Base-by-base conservation (phyloP, 2,113 vertebrate species). In the Chrysemys picta region DNA sequence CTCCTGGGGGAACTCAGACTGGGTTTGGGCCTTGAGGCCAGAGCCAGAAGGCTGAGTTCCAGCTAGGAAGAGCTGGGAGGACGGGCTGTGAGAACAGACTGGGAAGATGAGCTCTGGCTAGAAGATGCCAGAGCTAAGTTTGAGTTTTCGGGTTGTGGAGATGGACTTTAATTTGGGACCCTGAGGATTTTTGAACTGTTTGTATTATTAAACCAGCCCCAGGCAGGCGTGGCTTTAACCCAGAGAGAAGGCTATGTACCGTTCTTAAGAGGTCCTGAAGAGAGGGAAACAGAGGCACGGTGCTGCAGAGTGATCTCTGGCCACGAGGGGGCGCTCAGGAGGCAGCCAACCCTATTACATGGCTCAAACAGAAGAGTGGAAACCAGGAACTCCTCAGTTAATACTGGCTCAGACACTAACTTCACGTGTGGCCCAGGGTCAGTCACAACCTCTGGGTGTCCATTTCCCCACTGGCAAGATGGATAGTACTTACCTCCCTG, bases 391-490 rank as follows among this genome's bases (percentile, higher is more conserved):
- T 88, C 31, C 29, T 14, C 59, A 24, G 13, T 45, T 93, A 91
- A 93, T 31, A 54, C 92, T 52, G 62, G 24, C 35, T 94, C 82
- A 82, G 83, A 7, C 4, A 10, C 90, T 82, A 93, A 72, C 14
- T 35, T 75, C 50, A 84, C 89, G 78, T 47, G 47, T 1, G 10
- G 84, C 47, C 94, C 76, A 72, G 35, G 8, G 65, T 72, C n/a
- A 11, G 19, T 38, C 14, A 69, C 35, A n/a, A 17, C 62, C 62
- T 69, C 62, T 17, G 62, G 16, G 31, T n/a, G n/a, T 35, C 82
- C 49, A 82, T 50, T 38, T 85, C 52, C 80, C 82, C 88, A 96
- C 85, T 92, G 94, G 91, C 92, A 57, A 93, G 80, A 59, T 95
- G 49, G 38, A 91, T 3, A 2, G 85, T 87, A 45, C 90, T 94